These are phyloP conservation scores for Drosophila mauritiana DNA, from an alignment of 1,140 invertebrate species.

Conservation along the genomic window DNA sequence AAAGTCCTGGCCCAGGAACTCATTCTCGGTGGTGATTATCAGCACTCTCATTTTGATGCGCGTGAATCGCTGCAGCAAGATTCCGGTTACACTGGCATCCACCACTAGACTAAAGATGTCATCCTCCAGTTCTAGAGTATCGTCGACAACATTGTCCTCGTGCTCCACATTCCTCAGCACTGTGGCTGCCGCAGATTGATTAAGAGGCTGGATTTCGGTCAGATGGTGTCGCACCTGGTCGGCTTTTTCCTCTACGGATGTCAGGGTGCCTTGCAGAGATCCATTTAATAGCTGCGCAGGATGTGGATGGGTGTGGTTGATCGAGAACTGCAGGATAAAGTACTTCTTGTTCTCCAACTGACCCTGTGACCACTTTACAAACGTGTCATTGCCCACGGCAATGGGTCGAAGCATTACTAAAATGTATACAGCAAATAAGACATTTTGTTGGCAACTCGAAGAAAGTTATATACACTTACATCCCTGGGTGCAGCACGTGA, in stretches of 20 bases:
- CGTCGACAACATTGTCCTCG: slow-evolving; percentile 68
- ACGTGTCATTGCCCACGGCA: slow-evolving; percentile 73
- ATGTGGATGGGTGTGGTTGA: slow-evolving; percentile 76
- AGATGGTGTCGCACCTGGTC: slow-evolving; percentile 69
- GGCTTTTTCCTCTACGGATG: slow-evolving; percentile 60
- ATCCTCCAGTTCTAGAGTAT: slow-evolving; percentile 66
- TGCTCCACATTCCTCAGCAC: slow-evolving; percentile 66
- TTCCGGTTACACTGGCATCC: slow-evolving; percentile 74
- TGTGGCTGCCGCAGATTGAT: slow-evolving; percentile 48
- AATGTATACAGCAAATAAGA: neutral
- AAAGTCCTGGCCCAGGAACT: slow-evolving; percentile 78
- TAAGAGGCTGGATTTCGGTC: slow-evolving; percentile 55
- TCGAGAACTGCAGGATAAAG: slow-evolving; percentile 80
- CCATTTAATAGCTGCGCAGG: slow-evolving; percentile 61
- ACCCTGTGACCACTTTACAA: slow-evolving; percentile 77
- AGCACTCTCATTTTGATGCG: slow-evolving; percentile 80
- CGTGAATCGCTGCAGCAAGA: slow-evolving; percentile 71
- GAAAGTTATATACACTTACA: slow-evolving; percentile 56
- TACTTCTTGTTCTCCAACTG: slow-evolving; percentile 76
- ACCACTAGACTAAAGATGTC: slow-evolving; percentile 77
- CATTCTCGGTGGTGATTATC: slow-evolving; percentile 77
- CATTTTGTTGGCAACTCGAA: neutral
- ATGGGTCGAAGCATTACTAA: slow-evolving; percentile 73
- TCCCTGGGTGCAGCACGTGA: slow-evolving; percentile 80
- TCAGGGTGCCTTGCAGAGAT: slow-evolving; percentile 52